These are phyloP conservation scores for Pseudopipra pipra DNA, from an alignment of 2,113 vertebrate genomes.

Conservation along the genomic window DNA sequence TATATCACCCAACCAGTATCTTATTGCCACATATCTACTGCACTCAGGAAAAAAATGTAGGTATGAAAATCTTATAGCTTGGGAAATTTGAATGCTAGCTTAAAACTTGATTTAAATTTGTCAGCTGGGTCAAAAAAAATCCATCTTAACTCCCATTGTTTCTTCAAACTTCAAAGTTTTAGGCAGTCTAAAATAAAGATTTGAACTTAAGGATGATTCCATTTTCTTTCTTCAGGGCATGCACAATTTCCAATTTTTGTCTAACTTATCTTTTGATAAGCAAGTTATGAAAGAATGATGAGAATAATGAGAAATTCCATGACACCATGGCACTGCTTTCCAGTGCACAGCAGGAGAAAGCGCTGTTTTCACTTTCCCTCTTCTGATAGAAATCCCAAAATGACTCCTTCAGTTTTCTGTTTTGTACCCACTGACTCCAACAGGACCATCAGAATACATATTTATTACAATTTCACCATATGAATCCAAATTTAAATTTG, in stretches of 20 bases:
- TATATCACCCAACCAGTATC: not conserved
- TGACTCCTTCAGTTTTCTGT: not conserved
- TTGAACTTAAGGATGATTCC: not conserved
- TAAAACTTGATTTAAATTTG: not conserved
- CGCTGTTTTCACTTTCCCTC: not conserved
- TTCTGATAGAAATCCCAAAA: rapidly evolving
- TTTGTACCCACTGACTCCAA: not conserved
- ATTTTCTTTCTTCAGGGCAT: not conserved
- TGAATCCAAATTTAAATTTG: not conserved
- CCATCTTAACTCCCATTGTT: not conserved
- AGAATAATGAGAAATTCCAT: not conserved
- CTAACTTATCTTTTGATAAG: not conserved
- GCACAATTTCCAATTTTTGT: not conserved
- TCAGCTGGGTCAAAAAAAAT: not conserved
- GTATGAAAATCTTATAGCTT: not conserved
- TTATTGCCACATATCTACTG: not conserved
- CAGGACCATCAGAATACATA: not conserved
- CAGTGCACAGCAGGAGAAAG: not conserved
- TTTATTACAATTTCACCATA: not conserved
- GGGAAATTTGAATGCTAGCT: not conserved
- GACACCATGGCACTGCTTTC: not conserved
- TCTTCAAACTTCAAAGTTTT: not conserved
- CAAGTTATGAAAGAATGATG: not conserved
- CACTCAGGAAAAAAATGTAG: not conserved
- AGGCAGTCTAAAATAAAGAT: not conserved